A percentile compares a stretch with the other conserved stretches of the same genome.
Conservation (phyloP, 2,888 invertebrate genomes). For the Strigamia transsilvanica region DNA sequence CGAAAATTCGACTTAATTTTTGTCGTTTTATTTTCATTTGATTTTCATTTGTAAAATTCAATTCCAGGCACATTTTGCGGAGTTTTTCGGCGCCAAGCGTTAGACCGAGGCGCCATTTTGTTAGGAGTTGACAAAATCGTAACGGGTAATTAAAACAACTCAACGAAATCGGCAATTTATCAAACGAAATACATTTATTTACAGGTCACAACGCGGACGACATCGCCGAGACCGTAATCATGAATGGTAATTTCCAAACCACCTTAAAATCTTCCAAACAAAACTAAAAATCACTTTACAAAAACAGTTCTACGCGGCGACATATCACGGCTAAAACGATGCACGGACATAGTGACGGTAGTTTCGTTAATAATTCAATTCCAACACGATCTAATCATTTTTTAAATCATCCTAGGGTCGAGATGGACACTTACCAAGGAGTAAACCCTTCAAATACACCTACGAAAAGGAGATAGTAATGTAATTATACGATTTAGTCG, state of each 20-base stretch:
- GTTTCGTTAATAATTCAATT: slow-evolving; percentile 57
- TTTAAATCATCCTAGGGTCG: slow-evolving; percentile 66
- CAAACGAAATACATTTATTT: no score
- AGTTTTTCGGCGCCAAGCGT: slow-evolving; percentile 92
- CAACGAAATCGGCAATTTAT: no score
- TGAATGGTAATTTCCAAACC: slow-evolving; percentile 74
- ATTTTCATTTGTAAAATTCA: background rate
- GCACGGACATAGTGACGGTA: slow-evolving; percentile 89
- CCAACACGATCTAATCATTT: slow-evolving; percentile 55
- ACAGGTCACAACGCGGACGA: slow-evolving; percentile 91
- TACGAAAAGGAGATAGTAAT: slow-evolving; percentile 99
- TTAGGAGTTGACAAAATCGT: slow-evolving; percentile 91
- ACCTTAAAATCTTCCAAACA: no score
- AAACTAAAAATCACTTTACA: background rate
- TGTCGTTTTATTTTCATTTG: background rate
- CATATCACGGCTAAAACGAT: slow-evolving; percentile 89
- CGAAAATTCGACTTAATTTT: background rate
- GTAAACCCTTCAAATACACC: slow-evolving; percentile 95
- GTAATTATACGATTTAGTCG: slow-evolving; percentile 67
- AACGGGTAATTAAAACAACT: slow-evolving; percentile 70
- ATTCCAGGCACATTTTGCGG: slow-evolving; percentile 80
- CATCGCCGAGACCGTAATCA: slow-evolving; percentile 96
- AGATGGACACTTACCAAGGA: slow-evolving; percentile 85
- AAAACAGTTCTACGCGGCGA: slow-evolving; percentile 86
- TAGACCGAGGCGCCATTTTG: slow-evolving; percentile 91